Evolutionary conservation across 2,888 invertebrate genomes (phyloP).

Genomic region (Trichogramma dendrolimi): DNA sequence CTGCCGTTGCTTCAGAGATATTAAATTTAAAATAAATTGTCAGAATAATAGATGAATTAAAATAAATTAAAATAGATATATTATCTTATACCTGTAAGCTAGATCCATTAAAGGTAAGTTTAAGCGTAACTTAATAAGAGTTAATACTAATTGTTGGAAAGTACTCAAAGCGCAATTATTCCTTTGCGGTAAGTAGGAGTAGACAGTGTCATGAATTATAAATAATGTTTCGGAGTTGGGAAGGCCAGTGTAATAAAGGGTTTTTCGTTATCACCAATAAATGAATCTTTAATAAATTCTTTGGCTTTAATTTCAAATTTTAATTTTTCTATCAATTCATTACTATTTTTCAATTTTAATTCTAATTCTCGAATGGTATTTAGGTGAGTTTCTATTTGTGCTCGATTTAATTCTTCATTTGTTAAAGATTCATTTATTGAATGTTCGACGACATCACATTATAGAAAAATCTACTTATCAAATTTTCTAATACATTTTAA

Average conservation of each 20-base stretch:
- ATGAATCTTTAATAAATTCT: background rate
- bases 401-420: no score
- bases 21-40: background rate
- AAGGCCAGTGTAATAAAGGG: constrained; percentile 4
- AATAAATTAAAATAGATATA: background rate
- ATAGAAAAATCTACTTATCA: no score
- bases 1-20: background rate
- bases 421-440: no score
- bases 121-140: constrained; percentile 8
- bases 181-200: background rate
- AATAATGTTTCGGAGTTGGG: background rate
- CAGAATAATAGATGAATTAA: background rate
- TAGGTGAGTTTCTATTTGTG: no score
- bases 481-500: no score
- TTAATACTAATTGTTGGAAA: constrained; percentile 11
- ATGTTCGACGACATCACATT: no score
- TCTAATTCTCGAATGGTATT: no score
- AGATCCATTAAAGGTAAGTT: constrained; percentile 1
- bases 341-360: background rate
- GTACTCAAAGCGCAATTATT: background rate
- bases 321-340: background rate
- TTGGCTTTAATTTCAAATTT: background rate
- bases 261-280: constrained; percentile 1
- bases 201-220: constrained; percentile 5
- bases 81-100: background rate